A percentile compares a stretch with the other conserved stretches of the same genome.
Evolutionary conservation across 2,888 invertebrate genomes (phyloP).

Genomic region (Odontocolon sp.): DNA sequence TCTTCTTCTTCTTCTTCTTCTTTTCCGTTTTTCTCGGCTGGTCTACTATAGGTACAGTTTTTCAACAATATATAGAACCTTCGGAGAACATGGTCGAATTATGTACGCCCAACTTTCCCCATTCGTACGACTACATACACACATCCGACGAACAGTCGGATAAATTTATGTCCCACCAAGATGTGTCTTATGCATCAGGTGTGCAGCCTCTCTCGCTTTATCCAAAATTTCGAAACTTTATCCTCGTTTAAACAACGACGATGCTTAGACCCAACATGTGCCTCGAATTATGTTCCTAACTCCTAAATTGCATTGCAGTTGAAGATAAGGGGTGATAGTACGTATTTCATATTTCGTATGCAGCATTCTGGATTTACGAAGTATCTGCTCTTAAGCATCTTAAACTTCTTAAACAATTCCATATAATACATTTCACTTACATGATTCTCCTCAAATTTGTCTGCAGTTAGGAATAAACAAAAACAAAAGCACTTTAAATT

Average conservation of each 20-base stretch:
- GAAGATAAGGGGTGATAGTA: not conserved
- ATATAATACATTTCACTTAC: too few species aligned
- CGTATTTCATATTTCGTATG: not conserved
- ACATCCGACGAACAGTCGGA: not conserved
- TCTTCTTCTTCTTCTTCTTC: too few species aligned
- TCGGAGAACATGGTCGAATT: conserved; percentile 45
- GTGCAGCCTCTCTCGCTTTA: not conserved
- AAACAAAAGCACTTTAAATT: too few species aligned
- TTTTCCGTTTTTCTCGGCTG: not conserved
- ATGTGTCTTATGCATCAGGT: conserved; percentile 33
- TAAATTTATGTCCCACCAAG: not conserved
- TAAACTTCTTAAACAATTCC: too few species aligned
- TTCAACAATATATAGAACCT: conserved; percentile 20
- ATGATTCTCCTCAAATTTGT: too few species aligned
- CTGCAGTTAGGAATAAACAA: too few species aligned
- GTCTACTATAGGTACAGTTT: not conserved
- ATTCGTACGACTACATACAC: not conserved
- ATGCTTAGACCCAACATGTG: not conserved
- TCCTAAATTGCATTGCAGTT: conserved; percentile 3
- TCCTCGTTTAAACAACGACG: not conserved
- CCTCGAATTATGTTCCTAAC: not conserved
- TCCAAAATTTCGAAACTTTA: conserved; percentile 5
- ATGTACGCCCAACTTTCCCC: conserved; percentile 36
- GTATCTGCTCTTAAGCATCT: too few species aligned
- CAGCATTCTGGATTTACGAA: too few species aligned